A percentile compares a stretch with the other conserved stretches of the same genome.
These are phyloP conservation scores for Aphaenogaster ashmeadi DNA, from an alignment of 1,140 invertebrate species.

Conservation along the genomic window DNA sequence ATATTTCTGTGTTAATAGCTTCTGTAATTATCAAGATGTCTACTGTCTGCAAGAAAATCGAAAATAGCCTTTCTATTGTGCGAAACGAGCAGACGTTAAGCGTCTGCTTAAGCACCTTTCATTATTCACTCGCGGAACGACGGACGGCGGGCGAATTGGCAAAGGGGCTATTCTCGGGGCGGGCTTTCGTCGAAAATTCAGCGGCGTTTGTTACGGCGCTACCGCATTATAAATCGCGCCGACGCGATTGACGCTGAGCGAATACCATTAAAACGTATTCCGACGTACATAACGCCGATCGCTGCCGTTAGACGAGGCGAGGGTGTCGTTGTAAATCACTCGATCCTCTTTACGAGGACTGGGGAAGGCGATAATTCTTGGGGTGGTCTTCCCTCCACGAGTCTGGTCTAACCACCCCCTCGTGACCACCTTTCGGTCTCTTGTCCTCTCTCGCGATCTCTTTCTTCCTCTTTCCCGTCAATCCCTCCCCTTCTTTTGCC, in stretches of 20 bases:
- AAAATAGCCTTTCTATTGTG: constrained; percentile 32
- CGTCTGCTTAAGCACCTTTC: constrained; percentile 33
- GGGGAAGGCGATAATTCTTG: constrained; percentile 53
- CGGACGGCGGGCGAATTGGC: constrained; percentile 38
- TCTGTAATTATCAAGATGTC: constrained; percentile 39
- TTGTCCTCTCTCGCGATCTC: neutral
- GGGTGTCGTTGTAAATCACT: constrained; percentile 65
- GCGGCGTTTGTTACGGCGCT: constrained; percentile 30
- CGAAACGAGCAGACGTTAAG: constrained; percentile 29
- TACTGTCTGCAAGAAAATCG: constrained; percentile 7
- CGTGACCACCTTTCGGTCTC: constrained; percentile 42
- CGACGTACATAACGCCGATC: constrained; percentile 46
- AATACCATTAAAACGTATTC: constrained; percentile 56
- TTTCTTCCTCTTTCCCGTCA: neutral
- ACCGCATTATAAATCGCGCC: constrained; percentile 43
- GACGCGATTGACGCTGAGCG: constrained; percentile 57
- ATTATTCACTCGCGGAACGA: constrained; percentile 56
- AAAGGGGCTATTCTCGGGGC: neutral
- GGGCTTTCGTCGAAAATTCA: constrained; percentile 46
- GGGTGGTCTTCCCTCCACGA: constrained; percentile 50
- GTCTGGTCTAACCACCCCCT: constrained; percentile 6
- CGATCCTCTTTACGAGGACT: constrained; percentile 51
- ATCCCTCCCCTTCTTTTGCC: neutral
- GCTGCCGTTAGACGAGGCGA: constrained; percentile 26
- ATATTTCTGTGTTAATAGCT: constrained; percentile 26